phyloP scores from a whole-genome alignment of 1,140 invertebrate genomes.

The Drosophila tsacasi region DNA sequence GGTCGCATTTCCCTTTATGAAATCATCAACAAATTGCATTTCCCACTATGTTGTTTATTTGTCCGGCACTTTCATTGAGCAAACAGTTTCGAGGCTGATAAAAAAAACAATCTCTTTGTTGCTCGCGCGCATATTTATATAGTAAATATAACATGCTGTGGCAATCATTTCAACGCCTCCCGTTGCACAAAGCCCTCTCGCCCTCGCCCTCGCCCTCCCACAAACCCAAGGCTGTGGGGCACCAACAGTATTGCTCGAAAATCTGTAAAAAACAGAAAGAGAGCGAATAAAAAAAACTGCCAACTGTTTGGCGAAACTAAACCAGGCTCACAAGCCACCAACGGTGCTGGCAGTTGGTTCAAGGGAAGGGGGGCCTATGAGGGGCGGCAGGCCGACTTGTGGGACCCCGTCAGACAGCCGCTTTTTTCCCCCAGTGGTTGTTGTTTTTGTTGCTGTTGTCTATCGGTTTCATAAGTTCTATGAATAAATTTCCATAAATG shows the following conservation, averaged over 20 bases:
- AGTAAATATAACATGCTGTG: constrained; percentile 62
- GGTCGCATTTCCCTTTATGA: constrained; percentile 36
- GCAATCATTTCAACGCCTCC: constrained; percentile 59
- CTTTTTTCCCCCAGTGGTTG: constrained; percentile 48
- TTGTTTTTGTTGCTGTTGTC: constrained; percentile 68
- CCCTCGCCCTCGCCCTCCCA: constrained; percentile 9
- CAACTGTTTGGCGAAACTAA: constrained; percentile 79
- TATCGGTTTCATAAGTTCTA: constrained; percentile 84
- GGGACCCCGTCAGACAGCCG: constrained; percentile 75
- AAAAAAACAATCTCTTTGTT: constrained; percentile 45
- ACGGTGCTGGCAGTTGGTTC: constrained; percentile 32
- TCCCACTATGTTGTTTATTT: constrained; percentile 34
- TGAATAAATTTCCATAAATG: constrained; percentile 85
- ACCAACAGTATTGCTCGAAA: constrained; percentile 35
- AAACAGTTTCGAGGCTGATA: constrained; percentile 42
- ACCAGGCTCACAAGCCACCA: constrained; percentile 78
- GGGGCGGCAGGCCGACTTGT: constrained; percentile 48
- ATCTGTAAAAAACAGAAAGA: constrained; percentile 26
- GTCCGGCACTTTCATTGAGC: constrained; percentile 52
- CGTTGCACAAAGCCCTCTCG: constrained; percentile 42
- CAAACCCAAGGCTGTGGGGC: constrained; percentile 53
- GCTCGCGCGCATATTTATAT: constrained; percentile 51
- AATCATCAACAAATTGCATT: constrained; percentile 58
- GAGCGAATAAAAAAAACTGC: constrained; percentile 27
- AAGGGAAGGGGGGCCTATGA: not conserved